Evolutionary conservation across 2,888 invertebrate genomes (phyloP), one percentile per base, ranked within the genome.

Genomic region (Anaspis maculata): DNA sequence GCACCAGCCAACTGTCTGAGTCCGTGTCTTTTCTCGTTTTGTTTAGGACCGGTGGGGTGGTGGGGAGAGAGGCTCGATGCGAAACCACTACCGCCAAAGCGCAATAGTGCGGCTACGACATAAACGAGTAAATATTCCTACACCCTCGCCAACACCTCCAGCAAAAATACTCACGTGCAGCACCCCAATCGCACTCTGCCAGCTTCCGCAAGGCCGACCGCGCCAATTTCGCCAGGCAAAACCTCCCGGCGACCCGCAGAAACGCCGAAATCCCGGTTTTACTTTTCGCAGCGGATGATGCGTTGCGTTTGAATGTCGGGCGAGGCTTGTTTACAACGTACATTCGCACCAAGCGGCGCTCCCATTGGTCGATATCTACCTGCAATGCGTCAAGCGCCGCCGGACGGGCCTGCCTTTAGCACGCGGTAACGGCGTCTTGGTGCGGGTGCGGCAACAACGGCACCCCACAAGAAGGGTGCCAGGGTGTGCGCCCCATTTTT

Each of bases 361-460:
- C 72, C 74, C 77, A 83, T 84, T 83, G 83, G 83, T 73, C 73
- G 72, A 66, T 72, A 75, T 77, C 77, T 79, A 83, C 83, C 84
- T 82, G 83, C 83, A 83, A 82, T 83, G 82, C 83, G 83, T 81
- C 83, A 83, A 73, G 68, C 68, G 61, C 53, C 52, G 48, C 48
- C 43, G 60, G 63, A 11, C 27, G 27, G 48, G 46, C 50, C 59
- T 52, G 55, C 50, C 51, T 52, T 54, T 53, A 51, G 56, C 56
- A 57, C 59, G 57, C 52, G 54, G 57, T 54, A 45, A 45, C 49
- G 51, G 42, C 54, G 54, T 49, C 50, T 44, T 54, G 57, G 51
- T 56, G 57, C 59, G 57, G 59, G 61, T 63, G 65, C 64, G 64
- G 66, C 59, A 54, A n/a, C n/a, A n/a, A n/a, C n/a, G n/a, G n/a